A percentile compares a stretch with the other conserved stretches of the same genome.
Evolutionary conservation across 2,888 invertebrate genomes (phyloP).

Genomic region (Ypsolopha scabrella): DNA sequence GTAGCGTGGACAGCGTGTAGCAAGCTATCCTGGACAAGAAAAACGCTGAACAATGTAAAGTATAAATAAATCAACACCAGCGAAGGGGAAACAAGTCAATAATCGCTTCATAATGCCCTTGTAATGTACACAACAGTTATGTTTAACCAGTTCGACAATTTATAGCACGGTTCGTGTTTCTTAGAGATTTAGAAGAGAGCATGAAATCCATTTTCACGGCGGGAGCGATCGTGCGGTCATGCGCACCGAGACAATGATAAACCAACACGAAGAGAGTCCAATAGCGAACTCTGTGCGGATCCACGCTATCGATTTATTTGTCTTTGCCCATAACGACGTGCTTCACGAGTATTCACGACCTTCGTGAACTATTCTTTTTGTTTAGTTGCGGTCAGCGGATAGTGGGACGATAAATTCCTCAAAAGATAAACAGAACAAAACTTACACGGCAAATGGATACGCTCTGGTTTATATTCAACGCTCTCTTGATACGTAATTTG

Average conservation of each 20-base stretch:
- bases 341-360: constrained; percentile 18
- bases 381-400: neutral
- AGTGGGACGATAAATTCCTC: neutral
- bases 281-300: constrained; percentile 3
- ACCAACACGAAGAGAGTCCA: constrained; percentile 8
- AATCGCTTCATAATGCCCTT: neutral
- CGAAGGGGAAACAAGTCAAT: neutral
- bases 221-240: constrained; percentile 4
- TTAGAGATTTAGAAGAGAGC: constrained; percentile 5
- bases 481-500: no score
- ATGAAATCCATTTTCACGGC: constrained; percentile 8
- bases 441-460: neutral
- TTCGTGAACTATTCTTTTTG: constrained; percentile 16
- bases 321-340: constrained; percentile 15
- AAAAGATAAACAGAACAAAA: neutral
- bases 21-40: neutral
- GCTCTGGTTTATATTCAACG: no score
- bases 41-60: neutral
- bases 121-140: constrained; percentile 1
- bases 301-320: constrained; percentile 5
- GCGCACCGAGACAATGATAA: constrained; percentile 11
- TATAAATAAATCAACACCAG: neutral
- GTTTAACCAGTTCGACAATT: neutral
- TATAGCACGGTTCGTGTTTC: constrained; percentile 5
- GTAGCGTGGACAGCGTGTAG: neutral